These are phyloP conservation scores for Anolis carolinensis DNA, from an alignment of 2,113 vertebrate species.

Conservation along the genomic window DNA sequence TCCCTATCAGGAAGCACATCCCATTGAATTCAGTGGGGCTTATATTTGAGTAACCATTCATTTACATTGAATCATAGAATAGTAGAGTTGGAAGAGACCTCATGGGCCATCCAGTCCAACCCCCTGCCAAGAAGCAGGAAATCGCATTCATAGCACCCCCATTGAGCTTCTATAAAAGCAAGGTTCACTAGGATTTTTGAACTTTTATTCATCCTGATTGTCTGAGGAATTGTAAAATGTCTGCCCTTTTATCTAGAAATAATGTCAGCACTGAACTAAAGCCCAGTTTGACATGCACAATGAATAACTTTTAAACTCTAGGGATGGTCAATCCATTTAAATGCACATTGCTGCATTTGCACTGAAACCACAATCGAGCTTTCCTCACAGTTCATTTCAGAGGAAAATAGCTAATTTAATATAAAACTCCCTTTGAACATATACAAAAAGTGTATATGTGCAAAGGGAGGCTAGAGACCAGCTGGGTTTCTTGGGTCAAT, in stretches of 20 bases:
- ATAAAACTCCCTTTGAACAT: neutral
- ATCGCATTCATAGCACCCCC: no score
- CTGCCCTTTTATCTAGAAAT: neutral
- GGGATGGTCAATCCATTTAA: neutral
- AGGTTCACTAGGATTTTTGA: neutral
- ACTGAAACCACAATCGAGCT: neutral
- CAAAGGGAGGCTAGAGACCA: constrained; percentile 8
- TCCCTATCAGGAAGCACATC: neutral
- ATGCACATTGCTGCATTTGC: neutral
- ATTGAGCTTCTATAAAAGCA: neutral
- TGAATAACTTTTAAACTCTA: neutral
- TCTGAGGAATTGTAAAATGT: neutral
- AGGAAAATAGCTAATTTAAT: neutral
- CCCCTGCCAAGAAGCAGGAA: no score
- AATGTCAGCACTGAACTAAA: rapidly evolving
- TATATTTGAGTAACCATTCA: no score
- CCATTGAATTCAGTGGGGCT: no score
- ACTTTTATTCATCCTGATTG: neutral
- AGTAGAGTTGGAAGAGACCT: no score
- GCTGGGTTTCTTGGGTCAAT: constrained; percentile 38
- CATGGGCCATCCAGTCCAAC: no score
- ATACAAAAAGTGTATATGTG: rapidly evolving
- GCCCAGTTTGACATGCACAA: neutral
- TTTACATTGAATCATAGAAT: no score
- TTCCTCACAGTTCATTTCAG: neutral